phyloP scores from a whole-genome alignment of 2,113 vertebrate genomes.

The Butorides virescens region DNA sequence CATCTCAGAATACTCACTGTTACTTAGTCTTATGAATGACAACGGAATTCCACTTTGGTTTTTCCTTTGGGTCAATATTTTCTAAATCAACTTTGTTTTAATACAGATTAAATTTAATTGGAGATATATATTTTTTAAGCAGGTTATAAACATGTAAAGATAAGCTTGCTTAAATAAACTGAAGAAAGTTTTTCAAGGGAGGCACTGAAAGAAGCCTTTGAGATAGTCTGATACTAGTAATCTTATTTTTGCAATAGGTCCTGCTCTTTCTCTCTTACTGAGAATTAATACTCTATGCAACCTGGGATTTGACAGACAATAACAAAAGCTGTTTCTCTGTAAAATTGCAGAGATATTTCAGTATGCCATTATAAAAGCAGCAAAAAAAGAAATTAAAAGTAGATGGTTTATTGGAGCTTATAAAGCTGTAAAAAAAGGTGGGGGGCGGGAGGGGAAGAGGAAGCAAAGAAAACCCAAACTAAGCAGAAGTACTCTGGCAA shows the following conservation, averaged over 20 bases:
- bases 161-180: neutral
- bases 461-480: neutral
- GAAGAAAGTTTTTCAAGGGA: neutral
- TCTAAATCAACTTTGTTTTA: neutral
- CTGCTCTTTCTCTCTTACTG: neutral
- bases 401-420: neutral
- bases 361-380: neutral
- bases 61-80: constrained; percentile 13
- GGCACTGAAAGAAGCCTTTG: neutral
- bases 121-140: neutral
- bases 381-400: constrained; percentile 25
- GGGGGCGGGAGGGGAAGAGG: rapidly evolving
- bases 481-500: neutral
- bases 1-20: neutral
- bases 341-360: constrained; percentile 36
- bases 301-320: constrained; percentile 9
- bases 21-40: neutral
- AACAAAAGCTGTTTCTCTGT: constrained; percentile 19
- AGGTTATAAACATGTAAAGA: neutral
- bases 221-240: neutral
- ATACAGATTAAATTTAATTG: neutral
- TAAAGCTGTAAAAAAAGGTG: neutral
- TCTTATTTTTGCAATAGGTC: neutral
- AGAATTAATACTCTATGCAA: neutral
- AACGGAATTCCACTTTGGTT: neutral